Evolutionary conservation across 2,797 vertebrate genomes (phyloP), one percentile per base, ranked within the genome.

Genomic region (Calcarius lapponicus): DNA sequence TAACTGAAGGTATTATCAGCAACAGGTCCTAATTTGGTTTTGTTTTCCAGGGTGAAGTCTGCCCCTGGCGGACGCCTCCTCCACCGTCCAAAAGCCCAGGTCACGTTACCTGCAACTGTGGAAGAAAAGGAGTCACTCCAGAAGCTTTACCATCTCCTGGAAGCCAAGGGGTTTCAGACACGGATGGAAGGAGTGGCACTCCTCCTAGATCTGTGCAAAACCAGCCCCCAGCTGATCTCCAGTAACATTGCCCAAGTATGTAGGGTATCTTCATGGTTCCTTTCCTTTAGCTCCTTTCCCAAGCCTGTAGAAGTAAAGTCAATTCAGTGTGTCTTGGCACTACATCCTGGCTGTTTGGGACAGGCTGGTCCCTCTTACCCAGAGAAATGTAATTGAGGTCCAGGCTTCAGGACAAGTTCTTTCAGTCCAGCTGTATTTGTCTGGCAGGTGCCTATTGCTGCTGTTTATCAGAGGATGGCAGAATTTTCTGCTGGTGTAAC

Each of bases 91-190:
- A 56, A 9, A n/a, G 64, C 11, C 11, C 57, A 22, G 20, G 71
- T 26, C 6, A 47, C 13, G 0, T 92, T 89, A 8, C 5, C 84
- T 57, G 40, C 43, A 1, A 32, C 91, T 5, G 3, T 14, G 7
- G 95, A 97, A 60, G 58, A 43, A 53, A 87, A 3, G 1, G 96
- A 97, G 42, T 81, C 76, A 29, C 91, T 98, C 24, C 56, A 51
- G 71, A 96, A 98, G 58, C 87, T 98, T 88, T 93, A 5, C 3
- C 32, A 67, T 22, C 89, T 98, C 54, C 86, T 98, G 90, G 92
- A 92, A 75, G 91, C 95, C 54, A 96, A 96, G 81, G 97, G 97
- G 3, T 97, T 96, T 83, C 93, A 93, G 80, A 51, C 58, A 45
- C 86, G 95, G 48, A 92, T 97, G 78, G 85, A 97, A 13, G 98